Evolutionary conservation across 2,888 invertebrate species (phyloP), one percentile per base, ranked within the genome.

Genomic region (Sarcophaga caerulescens): DNA sequence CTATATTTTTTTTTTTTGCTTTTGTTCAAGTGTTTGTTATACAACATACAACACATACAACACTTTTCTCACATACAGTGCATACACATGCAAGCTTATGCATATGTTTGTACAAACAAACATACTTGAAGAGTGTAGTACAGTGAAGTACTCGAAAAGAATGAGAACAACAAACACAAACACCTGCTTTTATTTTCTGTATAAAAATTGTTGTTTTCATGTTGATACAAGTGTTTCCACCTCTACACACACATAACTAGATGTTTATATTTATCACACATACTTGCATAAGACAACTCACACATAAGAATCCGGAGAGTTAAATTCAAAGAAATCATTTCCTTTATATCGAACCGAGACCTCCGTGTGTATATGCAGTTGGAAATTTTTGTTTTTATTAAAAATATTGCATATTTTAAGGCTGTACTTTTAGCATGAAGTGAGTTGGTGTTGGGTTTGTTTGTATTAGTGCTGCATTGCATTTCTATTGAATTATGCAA

Each of bases 401-500:
- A 74, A 73, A 73, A 62, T 62, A 69, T 75, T 75, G 81, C 60
- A 81, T 76, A 75, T 81, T 75, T 62, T 57, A 71, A 45, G 45
- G 11, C 8, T 44, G 14, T 25, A 78, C 8, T 65, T 35, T n/a
- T 35, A 35, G 17, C n/a, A 44, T 23, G n/a, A 11, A 17, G 45
- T 47, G 1, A 25, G 47, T n/a, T 35, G 6, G 3, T 45, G 62
- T 23, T 59, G 3, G 35, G 6, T 35, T 35, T 47, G 35, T 59
- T 59, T 23, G 63, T 63, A 62, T 47, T 81, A 71, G 8, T 65
- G 44, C 12, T 19, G 45, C 44, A 84, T 63, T 35, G 35, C 76
- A 80, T 63, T 75, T 84, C 70, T 84, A 84, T 84, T 79, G 69
- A 79, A 84, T 84, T 80, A 84, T 80, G 84, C 60, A 80, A 80